Base-by-base conservation (phyloP, 2,113 vertebrate genomes). In the Myiopsitta monachus region DNA sequence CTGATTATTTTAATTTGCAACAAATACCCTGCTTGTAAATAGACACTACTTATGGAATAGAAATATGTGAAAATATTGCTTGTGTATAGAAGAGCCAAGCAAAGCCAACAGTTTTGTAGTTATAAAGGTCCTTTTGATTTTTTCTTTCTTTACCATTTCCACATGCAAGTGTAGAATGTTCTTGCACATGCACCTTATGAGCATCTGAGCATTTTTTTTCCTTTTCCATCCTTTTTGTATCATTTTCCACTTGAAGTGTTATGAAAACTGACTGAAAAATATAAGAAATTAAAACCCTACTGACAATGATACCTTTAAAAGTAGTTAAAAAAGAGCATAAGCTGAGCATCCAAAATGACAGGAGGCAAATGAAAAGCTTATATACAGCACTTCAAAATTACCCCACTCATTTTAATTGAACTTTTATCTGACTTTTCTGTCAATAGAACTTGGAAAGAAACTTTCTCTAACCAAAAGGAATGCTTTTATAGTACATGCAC, bases 401-500 rank as follows among this genome's bases (percentile, higher is more conserved):
- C 13, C 52, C 12, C 8, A 17, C 13, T 73, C 9, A 18, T 64
- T 92, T 78, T 78, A 63, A 77, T 54, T 54, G 27, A 93, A 57
- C 24, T 54, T 79, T 22, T 74, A 41, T 68, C 33, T 31, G 36
- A 72, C 7, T 73, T 94, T 36, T 87, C 7, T 67, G 33, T 13
- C 64, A 11, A 6, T 24, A 44, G 30, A 67, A 52, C n/a, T 79
- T 17, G 23, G 27, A 24, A 90, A 85, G 78, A 41, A 33, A 2
- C 28, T 19, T 33, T 85, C 28, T 77, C 3, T 36, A n/a, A n/a
- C 10, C 12, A 22, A 74, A 89, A 83, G 6, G 28, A 43, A 46
- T 3, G 47, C 19, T 7, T 6, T 75, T 44, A 38, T 5, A 47
- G 6, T 41, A 4, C 2, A 0, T 18, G 4, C 41, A 23, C 14